Base-by-base conservation (phyloP, 2,888 invertebrate species). In the Agonopterix subpropinquella region DNA sequence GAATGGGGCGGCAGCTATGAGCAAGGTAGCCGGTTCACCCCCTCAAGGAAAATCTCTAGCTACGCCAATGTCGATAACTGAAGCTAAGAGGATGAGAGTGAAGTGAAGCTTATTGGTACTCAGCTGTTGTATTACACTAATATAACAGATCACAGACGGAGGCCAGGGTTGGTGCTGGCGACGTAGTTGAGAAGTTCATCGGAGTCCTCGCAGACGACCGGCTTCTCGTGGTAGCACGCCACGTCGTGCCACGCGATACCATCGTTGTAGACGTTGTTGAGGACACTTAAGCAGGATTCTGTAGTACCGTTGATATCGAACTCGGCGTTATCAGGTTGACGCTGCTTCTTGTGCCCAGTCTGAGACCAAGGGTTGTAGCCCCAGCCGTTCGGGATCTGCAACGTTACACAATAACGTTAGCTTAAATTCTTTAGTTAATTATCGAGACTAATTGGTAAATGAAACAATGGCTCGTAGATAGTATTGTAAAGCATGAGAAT, bases 231-330 rank as follows among this genome's bases (percentile, higher is more conserved):
- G 81, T 96, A 96, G 81, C 96, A 96, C 57, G 96, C 96, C 48
- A 96, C 96, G 80, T 96, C 96, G 84, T 96, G 96, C 96, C 96
- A 97, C 59, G 95, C 95, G 75, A 97, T 95, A 58, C 96, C 96
- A 73, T 97, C 97, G 70, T 94, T 95, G 91, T 97, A 97, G 7
- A 97, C 96, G 80, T 97, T 97, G 90, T 97, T 96, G 56, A 97
- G 90, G 55, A 96, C 91, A 50, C 95, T 94, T 67, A 97, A 80
- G 68, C 97, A 97, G 39, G 96, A 96, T 78, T 97, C 96, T 56
- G 92, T 92, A 54, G 96, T 96, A 53, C 93, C 92, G 84, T 96
- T 96, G 80, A 96, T 96, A 70, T 96, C 96, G 81, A 93, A 96
- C 79, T 96, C 96, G 0, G 96, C 96, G 77, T 96, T 96, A 81